Base-by-base conservation (phyloP, 2,113 vertebrate genomes). In the Nycticryphes semicollaris region DNA sequence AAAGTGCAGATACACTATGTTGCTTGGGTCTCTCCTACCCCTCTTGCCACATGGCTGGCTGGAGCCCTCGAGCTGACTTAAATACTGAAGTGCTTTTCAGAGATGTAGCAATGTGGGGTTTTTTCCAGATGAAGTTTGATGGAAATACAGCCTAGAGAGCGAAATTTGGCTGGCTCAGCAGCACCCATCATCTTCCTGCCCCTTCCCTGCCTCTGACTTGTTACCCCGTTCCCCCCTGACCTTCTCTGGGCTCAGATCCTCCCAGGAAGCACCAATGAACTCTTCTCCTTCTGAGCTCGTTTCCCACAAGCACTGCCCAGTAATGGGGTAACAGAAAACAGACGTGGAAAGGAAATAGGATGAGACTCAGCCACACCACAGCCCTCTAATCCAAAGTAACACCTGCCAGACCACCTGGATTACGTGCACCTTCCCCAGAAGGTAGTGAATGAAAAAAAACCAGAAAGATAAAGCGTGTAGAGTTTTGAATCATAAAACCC, bases 391-490 rank as follows among this genome's bases (percentile, higher is more conserved):
- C 48, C 3, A 0, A 3, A 2, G 23, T 51, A 60, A 53, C 57
- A 19, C 67, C 63, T n/a, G 41, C 24, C 54, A 83, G 20, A 54
- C 41, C 45, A 45, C 24, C 63, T 0, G 0, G 0, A 45, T 30
- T 14, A 27, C 20, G 10, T 3, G 8, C 1, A 2, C 41, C 28
- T 86, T 78, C 62, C 72, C 66, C 20, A 57, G 67, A 69, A 90
- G 35, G 56, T 19, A 50, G 17, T 12, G 57, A 87, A 64, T 56
- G 45, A 76, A 66, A 62, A 83, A 87, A 83, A 87, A 87, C 6
- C 31, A 47, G 63, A 56, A 84, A 57, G 15, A 23, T 41, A 63
- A 84, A 78, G 31, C 41, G 14, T 13, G 8, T 39, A 37, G 21
- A 47, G 33, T n/a, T 48, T 59, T 47, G 69, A 73, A 15, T 74